phyloP scores from a whole-genome alignment of 37 sponge, comb jelly and placozoan species.

The Hormiphora californensis region DNA sequence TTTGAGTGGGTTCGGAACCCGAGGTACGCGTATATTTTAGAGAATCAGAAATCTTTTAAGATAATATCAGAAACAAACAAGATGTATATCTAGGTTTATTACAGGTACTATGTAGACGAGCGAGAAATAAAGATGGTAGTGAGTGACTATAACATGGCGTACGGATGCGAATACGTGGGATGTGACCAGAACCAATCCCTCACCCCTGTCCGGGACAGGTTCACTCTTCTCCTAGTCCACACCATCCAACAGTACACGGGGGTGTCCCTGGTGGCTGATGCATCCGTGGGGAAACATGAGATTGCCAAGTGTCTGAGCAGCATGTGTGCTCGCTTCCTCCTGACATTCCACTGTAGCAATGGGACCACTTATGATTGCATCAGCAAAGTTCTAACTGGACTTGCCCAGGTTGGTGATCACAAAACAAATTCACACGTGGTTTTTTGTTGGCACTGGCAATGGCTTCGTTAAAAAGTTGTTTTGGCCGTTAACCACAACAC shows the following conservation, averaged over 20 bases:
- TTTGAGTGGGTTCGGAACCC: slow-evolving; percentile 51
- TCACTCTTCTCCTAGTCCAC: slow-evolving; percentile 26
- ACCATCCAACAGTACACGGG: slow-evolving; percentile 22
- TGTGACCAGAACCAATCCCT: neutral
- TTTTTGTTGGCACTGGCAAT: no score
- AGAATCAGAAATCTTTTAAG: neutral
- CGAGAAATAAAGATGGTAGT: neutral
- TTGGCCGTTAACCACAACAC: no score
- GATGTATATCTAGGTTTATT: neutral
- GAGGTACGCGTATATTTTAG: neutral
- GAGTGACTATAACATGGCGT: slow-evolving; percentile 10
- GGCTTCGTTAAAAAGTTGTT: no score
- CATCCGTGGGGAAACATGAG: neutral
- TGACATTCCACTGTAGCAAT: slow-evolving; percentile 25
- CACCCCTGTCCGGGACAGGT: slow-evolving; percentile 4
- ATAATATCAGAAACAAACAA: neutral
- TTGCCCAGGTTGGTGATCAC: neutral
- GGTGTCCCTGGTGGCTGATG: neutral
- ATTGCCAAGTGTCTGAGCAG: slow-evolving; percentile 1
- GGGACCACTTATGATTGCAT: slow-evolving; percentile 24
- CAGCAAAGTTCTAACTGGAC: slow-evolving; percentile 17
- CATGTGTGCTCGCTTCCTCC: slow-evolving; percentile 37
- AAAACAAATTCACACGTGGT: no score
- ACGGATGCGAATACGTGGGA: slow-evolving; percentile 41
- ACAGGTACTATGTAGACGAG: slow-evolving; percentile 39